A percentile compares a stretch with the other conserved stretches of the same genome.
Evolutionary conservation across 2,113 vertebrate genomes (phyloP).

Genomic region (Chelonoidis abingdonii): DNA sequence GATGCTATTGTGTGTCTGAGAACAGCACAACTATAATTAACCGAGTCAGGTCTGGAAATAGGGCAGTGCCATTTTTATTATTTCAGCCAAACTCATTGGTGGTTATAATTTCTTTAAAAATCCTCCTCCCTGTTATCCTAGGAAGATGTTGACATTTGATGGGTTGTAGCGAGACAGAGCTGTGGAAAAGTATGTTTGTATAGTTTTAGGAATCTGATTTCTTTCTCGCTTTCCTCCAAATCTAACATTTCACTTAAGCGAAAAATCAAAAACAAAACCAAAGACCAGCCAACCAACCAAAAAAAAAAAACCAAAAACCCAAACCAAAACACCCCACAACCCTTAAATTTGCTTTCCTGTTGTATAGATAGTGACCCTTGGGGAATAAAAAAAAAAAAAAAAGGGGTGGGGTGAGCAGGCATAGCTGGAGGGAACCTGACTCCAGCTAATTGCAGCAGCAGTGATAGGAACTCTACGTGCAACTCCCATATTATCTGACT

Average conservation of each 20-base stretch:
- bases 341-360: not conserved
- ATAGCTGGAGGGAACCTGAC: not conserved
- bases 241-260: not conserved
- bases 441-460: not conserved
- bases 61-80: not conserved
- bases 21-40: not conserved
- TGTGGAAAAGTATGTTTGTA: not conserved
- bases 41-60: not conserved
- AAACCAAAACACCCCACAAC: no score
- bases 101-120: not conserved
- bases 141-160: not conserved
- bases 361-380: not conserved
- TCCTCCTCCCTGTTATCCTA: not conserved
- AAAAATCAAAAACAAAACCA: not conserved
- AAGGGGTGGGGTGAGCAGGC: not conserved
- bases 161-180: not conserved
- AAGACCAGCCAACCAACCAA: not conserved
- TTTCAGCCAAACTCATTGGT: not conserved
- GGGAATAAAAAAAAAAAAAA: conserved; percentile 33
- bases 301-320: no score
- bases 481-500: not conserved
- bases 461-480: not conserved
- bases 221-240: not conserved
- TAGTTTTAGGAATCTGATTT: not conserved
- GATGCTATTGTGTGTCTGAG: not conserved